Base-by-base conservation (phyloP, 2,888 invertebrate genomes). In the Plebejus melissa region DNA sequence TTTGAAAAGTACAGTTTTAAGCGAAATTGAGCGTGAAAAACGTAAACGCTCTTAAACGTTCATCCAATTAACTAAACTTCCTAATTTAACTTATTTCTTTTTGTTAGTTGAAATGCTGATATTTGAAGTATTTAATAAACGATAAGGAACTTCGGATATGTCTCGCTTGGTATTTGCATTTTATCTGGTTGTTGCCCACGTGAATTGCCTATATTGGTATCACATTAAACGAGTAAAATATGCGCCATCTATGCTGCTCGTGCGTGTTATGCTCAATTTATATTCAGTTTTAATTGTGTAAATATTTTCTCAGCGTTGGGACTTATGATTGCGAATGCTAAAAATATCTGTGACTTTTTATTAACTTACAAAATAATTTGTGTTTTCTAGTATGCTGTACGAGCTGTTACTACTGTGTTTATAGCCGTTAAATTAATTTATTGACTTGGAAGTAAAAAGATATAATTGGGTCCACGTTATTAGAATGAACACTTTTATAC, bases 181-280 rank as follows among this genome's bases (percentile, higher is more conserved):
- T 54, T 72, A 72, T 72, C 72, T 72, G 72, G 22, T 54, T 50
- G 22, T 13, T 54, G 72, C 72, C 72, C 72, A 72, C 72, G 72
- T 72, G 32, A 54, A 54, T 32, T 54, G 32, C 72, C 72, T 54
- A 50, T 72, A 72, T 50, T 54, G 46, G 72, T 28, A 72, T 32
- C 32, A 50, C 72, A 46, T 22, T 72, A 54, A 54, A 72, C 41
- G 38, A 9, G 41, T 41, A 70, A 41, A 70, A 70, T 41, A 70
- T 70, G 70, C 41, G 70, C 70, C 70, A 41, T 41, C 38, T 41
- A 70, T 70, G 41, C 41, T 6, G 22, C 41, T 41, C n/a, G 38
- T 70, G 41, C 41, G 22, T 16, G 70, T 70, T 36, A 65, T 65
- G 60, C 28, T 65, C 69, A 38, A 69, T 69, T 38, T 69, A 38